Base-by-base conservation (phyloP, 1,140 invertebrate species). In the Amphibalanus amphitrite region DNA sequence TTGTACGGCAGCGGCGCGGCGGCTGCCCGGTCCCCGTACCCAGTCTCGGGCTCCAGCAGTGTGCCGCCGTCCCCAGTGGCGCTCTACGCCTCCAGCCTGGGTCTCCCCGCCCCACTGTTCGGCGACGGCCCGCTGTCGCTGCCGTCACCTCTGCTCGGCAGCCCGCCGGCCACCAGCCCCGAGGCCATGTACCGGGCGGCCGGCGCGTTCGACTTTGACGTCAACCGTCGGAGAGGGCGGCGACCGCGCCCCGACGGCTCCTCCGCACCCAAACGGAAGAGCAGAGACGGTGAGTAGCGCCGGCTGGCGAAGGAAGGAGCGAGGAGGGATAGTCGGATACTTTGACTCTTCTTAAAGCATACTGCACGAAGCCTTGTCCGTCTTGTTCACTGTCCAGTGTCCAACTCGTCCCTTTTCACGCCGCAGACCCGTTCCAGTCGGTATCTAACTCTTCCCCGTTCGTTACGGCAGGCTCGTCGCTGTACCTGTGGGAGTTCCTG, bases 401-500 rank as follows among this genome's bases (percentile, higher is more conserved):
- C n/a, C n/a, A n/a, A n/a, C n/a, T n/a, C n/a, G n/a, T n/a, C n/a
- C n/a, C n/a, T n/a, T n/a, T n/a, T n/a, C n/a, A n/a, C n/a, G n/a
- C n/a, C n/a, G n/a, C n/a, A n/a, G n/a, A n/a, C n/a, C n/a, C n/a
- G n/a, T n/a, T n/a, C n/a, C n/a, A n/a, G n/a, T n/a, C n/a, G n/a
- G n/a, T 38, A 15, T 38, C 33, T 38, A 15, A 38, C 33, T 38
- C 33, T 71, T 25, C 15, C 29, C 33, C 30, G 28, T 72, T 29
- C 75, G 71, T 72, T 28, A 72, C 72, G 75, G 33, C 76, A 84
- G 84, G 93, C 75, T 95, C 92, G 75, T 97, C 96, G 73, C 98
- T 95, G 29, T 99, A 98, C 81, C 85, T 99, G 73, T 99, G 97
- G 96, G 97, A 99, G 83, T 99, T 99, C 82, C 86, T 99, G 75